Conservation (phyloP, 2,113 vertebrate species). For the Gadus macrocephalus region DNA sequence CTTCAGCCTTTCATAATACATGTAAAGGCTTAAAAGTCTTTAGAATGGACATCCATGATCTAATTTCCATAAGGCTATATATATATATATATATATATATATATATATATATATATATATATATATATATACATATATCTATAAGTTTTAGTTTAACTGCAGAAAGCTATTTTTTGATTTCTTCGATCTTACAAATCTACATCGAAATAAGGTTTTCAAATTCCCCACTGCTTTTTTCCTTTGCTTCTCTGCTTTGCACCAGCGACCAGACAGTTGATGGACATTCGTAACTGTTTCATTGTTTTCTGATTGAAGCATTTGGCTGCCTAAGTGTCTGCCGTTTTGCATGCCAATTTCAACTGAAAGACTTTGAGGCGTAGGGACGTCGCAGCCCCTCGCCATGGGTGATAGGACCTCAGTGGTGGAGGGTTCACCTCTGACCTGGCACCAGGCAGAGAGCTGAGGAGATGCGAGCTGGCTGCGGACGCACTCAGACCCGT, state of each 20-base stretch:
- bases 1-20: no score
- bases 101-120: no score
- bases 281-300: constrained; percentile 40
- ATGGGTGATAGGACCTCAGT: constrained; percentile 9
- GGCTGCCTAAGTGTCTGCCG: constrained; percentile 12
- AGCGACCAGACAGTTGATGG: constrained; percentile 28
- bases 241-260: not conserved
- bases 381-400: not conserved
- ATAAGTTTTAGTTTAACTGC: no score
- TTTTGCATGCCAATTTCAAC: constrained; percentile 11
- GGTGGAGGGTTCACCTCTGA: constrained; percentile 43
- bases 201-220: no score
- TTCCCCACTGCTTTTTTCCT: constrained; percentile 1
- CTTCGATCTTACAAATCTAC: no score
- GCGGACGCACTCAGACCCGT: constrained; percentile 26
- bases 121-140: no score
- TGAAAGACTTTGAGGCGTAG: constrained; percentile 24
- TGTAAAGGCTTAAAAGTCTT: no score
- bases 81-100: no score
- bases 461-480: constrained; percentile 16
- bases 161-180: no score
- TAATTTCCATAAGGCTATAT: no score
- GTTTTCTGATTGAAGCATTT: constrained; percentile 35
- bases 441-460: constrained; percentile 24
- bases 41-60: no score